These are phyloP conservation scores for Mythimna impura DNA, from an alignment of 2,888 invertebrate genomes.

Conservation along the genomic window DNA sequence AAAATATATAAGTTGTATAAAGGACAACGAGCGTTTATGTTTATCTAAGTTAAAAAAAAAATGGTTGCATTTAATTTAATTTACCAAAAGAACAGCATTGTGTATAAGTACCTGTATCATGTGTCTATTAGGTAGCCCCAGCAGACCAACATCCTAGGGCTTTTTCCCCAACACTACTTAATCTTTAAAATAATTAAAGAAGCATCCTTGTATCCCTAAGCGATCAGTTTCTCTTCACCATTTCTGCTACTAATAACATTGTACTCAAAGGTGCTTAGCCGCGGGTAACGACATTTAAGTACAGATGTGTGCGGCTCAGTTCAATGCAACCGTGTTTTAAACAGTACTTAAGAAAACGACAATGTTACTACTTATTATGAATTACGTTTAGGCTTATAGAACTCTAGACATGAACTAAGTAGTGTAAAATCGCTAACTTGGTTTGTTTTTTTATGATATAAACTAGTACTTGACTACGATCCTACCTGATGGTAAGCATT, in stretches of 20 bases:
- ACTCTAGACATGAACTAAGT: neutral
- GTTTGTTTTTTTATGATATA: too few relatives aligned
- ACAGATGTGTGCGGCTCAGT: constrained; percentile 2
- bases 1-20: too few relatives aligned
- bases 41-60: too few relatives aligned
- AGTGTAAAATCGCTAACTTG: neutral
- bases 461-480: too few relatives aligned
- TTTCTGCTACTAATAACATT: constrained; percentile 35
- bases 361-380: constrained; percentile 14
- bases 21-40: too few relatives aligned
- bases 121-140: neutral
- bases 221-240: neutral
- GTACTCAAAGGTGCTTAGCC: constrained; percentile 12
- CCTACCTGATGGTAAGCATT: too few relatives aligned
- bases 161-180: neutral
- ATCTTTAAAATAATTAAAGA: neutral
- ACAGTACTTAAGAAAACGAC: constrained; percentile 27
- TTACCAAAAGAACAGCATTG: neutral
- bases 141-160: neutral
- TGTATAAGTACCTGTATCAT: neutral
- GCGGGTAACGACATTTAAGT: constrained; percentile 17
- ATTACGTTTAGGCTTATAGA: constrained; percentile 20
- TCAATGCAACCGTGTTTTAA: constrained; percentile 24
- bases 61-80: neutral
- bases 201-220: neutral